Evolutionary conservation across 2,888 invertebrate species (phyloP).

Genomic region (Priocnemis perturbator): DNA sequence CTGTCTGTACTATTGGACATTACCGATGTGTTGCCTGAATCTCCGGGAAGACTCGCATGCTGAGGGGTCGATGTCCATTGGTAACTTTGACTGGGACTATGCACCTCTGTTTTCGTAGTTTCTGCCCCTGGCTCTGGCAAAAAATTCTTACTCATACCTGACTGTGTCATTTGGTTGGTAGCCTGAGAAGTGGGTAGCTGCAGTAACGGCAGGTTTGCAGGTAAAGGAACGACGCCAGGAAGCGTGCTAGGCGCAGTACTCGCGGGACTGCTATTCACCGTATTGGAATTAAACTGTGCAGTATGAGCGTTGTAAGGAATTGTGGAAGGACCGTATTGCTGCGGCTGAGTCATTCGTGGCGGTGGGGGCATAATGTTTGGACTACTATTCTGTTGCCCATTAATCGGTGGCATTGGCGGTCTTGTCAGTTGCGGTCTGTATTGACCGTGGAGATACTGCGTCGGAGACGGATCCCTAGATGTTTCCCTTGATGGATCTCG

Average conservation of each 20-base stretch:
- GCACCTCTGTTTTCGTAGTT: conserved; percentile 9
- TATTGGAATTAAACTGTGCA: conserved; percentile 21
- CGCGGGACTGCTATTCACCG: conserved; percentile 5
- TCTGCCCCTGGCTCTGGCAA: conserved; percentile 16
- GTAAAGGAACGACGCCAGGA: conserved; percentile 17
- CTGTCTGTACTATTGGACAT: conserved; percentile 2
- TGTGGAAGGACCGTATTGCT: conserved; percentile 23
- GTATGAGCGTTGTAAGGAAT: conserved; percentile 19
- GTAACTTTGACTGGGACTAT: conserved; percentile 22
- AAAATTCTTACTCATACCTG: conserved; percentile 19
- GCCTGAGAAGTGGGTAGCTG: conserved; percentile 10
- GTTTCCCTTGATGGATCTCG: conserved; percentile 76
- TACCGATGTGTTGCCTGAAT: not conserved
- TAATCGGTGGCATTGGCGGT: conserved; percentile 65
- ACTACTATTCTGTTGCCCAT: conserved; percentile 58
- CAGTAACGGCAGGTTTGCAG: conserved; percentile 1
- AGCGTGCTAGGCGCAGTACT: conserved; percentile 9
- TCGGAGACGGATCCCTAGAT: conserved; percentile 72
- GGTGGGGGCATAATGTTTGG: conserved; percentile 36
- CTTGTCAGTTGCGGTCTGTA: conserved; percentile 61
- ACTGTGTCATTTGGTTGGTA: conserved; percentile 25
- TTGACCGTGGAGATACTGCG: conserved; percentile 66
- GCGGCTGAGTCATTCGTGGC: conserved; percentile 20
- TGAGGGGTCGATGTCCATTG: conserved; percentile 20
- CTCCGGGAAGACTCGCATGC: conserved; percentile 9